Percentiles rank a stretch among this genome's conserved stretches.
These are phyloP conservation scores for Alcedo quadribrachys DNA, from an alignment of 2,797 vertebrate species.

Conservation along the genomic window DNA sequence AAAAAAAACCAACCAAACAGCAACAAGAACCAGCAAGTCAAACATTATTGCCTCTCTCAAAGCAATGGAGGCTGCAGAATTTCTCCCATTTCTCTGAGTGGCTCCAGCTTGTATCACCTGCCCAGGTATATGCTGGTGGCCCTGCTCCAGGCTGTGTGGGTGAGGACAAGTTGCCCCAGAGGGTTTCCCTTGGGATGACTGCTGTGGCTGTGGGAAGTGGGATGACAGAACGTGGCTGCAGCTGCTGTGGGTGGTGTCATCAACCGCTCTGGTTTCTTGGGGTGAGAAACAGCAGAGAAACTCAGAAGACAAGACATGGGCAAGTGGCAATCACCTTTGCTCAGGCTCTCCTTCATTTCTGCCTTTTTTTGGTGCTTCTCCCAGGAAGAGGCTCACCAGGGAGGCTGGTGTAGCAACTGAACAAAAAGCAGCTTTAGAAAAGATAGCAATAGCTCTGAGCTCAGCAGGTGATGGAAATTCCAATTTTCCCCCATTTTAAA, in stretches of 20 bases:
- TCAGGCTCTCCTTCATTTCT: neutral
- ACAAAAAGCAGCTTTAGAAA: neutral
- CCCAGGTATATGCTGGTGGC: neutral
- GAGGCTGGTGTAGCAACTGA: neutral
- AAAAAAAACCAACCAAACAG: accelerated
- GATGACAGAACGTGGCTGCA: neutral
- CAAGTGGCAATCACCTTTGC: neutral
- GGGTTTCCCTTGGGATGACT: neutral
- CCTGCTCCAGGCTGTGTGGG: accelerated
- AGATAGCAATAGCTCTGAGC: neutral
- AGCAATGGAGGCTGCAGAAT: neutral
- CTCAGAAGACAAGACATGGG: neutral
- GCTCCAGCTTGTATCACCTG: neutral
- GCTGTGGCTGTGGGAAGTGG: neutral
- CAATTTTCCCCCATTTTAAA: neutral
- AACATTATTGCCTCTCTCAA: neutral
- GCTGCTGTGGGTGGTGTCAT: neutral
- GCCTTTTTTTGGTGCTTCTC: neutral
- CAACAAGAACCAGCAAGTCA: neutral
- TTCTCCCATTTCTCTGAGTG: neutral
- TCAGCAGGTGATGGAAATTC: neutral
- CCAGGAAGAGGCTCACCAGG: accelerated
- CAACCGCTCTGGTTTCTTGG: neutral
- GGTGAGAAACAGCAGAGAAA: neutral
- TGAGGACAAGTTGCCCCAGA: neutral